Evolutionary conservation across 2,113 vertebrate species (phyloP).

Genomic region (Lipotes vexillifer): DNA sequence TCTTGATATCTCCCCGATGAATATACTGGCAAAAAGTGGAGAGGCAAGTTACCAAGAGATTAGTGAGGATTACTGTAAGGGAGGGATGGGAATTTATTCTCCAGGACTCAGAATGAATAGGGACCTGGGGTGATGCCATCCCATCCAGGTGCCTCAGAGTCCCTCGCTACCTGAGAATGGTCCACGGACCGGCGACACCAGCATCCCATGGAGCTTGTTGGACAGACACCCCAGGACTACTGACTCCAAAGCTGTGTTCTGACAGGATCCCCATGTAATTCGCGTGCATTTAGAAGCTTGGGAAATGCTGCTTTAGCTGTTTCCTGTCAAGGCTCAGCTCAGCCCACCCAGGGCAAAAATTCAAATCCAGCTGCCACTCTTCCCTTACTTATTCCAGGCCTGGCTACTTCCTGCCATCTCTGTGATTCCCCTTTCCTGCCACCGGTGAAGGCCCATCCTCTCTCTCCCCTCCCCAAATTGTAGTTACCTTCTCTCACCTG

Average conservation of each 20-base stretch:
- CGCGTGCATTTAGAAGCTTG: fast-evolving
- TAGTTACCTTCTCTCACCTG: background rate
- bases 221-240: background rate
- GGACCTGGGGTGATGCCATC: background rate
- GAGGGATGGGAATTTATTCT: background rate
- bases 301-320: fast-evolving
- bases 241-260: fast-evolving
- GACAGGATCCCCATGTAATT: background rate
- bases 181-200: fast-evolving
- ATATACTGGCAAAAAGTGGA: background rate
- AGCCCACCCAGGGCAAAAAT: background rate
- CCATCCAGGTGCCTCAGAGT: background rate
- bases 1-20: background rate
- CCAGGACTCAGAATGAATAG: background rate
- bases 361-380: background rate
- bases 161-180: background rate
- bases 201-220: fast-evolving
- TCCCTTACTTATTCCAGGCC: background rate
- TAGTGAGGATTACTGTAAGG: background rate
- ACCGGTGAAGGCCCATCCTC: background rate
- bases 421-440: background rate
- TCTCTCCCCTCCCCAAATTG: background rate
- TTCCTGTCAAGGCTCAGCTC: background rate
- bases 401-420: background rate
- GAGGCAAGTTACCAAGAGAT: background rate